Evolutionary conservation across 2,113 vertebrate species (phyloP).

Genomic region (Thymallus thymallus): DNA sequence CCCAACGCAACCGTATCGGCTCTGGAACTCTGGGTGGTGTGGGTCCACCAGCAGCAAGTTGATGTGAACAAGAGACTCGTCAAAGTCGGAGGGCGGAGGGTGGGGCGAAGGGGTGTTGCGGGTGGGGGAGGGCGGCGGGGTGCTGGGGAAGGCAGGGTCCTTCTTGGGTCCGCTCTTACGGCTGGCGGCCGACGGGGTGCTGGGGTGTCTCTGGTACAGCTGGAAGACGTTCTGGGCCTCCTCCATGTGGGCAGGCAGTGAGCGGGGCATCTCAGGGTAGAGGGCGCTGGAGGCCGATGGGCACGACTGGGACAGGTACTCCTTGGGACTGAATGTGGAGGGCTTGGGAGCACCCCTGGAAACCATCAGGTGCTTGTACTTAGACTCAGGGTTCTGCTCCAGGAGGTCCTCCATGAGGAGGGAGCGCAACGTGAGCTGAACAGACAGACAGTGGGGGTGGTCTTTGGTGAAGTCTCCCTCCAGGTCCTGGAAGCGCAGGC

Average conservation of each 20-base stretch:
- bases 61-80: constrained; percentile 94
- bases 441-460: constrained; percentile 84
- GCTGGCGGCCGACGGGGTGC: constrained; percentile 69
- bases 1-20: constrained; percentile 78
- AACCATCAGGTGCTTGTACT: constrained; percentile 94
- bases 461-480: constrained; percentile 93
- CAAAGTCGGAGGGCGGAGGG: constrained; percentile 79
- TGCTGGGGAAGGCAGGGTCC: constrained; percentile 82
- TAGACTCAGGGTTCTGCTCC: constrained; percentile 88
- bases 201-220: constrained; percentile 90
- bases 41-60: constrained; percentile 92
- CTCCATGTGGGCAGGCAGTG: constrained; percentile 93
- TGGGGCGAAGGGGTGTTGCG: constrained; percentile 61
- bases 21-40: constrained; percentile 90
- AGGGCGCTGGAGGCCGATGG: constrained; percentile 84
- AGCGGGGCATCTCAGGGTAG: constrained; percentile 93
- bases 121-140: constrained; percentile 94
- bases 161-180: constrained; percentile 74
- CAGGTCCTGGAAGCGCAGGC: constrained; percentile 92
- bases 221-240: constrained; percentile 97
- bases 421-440: constrained; percentile 89
- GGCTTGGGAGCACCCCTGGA: constrained; percentile 93
- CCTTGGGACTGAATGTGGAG: constrained; percentile 86
- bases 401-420: constrained; percentile 96
- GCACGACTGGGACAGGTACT: constrained; percentile 95